phyloP scores from a whole-genome alignment of 2,888 invertebrate genomes.

The Leptopilina syphax region DNA sequence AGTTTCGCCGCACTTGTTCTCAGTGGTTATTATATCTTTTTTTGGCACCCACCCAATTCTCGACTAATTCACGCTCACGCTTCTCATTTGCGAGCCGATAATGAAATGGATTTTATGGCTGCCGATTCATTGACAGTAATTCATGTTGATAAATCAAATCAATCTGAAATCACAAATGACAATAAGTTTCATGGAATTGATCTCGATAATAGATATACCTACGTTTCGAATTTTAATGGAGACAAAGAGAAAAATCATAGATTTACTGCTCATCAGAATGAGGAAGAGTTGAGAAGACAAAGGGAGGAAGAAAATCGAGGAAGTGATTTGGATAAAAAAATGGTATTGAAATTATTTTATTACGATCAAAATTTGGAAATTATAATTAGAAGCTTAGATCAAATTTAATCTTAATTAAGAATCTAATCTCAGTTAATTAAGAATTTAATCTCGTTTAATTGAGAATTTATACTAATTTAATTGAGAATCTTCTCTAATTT shows the following conservation, averaged over 20 bases:
- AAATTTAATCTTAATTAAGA: no score
- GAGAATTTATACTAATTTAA: no score
- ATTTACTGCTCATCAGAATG: not conserved
- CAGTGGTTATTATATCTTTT: constrained; percentile 88
- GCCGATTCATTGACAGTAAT: constrained; percentile 1
- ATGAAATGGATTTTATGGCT: constrained; percentile 16
- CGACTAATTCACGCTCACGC: constrained; percentile 65
- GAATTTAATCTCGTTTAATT: no score
- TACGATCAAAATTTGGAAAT: no score
- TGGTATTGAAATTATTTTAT: not conserved
- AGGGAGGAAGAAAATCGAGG: not conserved
- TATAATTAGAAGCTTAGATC: no score
- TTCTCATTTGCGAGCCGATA: constrained; percentile 17
- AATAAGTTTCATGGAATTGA: not conserved
- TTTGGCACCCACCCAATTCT: constrained; percentile 86
- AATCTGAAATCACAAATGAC: not conserved
- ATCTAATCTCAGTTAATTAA: no score
- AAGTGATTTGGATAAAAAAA: not conserved
- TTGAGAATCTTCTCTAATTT: no score
- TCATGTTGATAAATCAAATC: not conserved
- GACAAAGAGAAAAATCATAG: not conserved
- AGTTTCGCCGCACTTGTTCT: constrained; percentile 90
- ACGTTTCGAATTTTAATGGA: constrained; percentile 4
- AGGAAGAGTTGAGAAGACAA: not conserved
- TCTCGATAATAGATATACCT: not conserved